Evolutionary conservation across 2,888 invertebrate genomes (phyloP), one percentile per base, ranked within the genome.

Genomic region (Drosophila birchii): DNA sequence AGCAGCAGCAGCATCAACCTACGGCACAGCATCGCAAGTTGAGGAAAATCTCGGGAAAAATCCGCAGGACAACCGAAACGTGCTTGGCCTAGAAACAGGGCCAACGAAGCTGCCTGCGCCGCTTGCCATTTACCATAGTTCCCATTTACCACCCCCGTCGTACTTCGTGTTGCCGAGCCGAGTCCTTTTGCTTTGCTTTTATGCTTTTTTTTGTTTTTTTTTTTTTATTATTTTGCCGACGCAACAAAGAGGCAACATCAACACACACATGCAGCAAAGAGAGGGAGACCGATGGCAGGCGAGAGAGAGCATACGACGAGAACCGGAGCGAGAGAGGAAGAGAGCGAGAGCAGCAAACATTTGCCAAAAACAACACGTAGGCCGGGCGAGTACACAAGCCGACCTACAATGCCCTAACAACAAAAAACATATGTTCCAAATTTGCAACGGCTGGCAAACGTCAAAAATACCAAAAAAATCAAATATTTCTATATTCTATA

Each of bases 141-240:
- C 26, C 36, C 61, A 58, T 26, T 32, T 53, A 36, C 82, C 82
- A 78, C 82, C 82, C 81, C 78, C 75, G 72, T 51, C 75, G 26
- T 29, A 63, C 54, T 38, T 32, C 36, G 36, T 53, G 36, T 53
- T 53, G 36, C 23, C 36, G 51, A 53, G 51, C 61, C 23, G 58
- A 51, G 64, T 66, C 64, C 64, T 66, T 61, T 57, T 61, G 53
- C 53, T 53, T 43, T 61, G 41, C 60, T 43, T 23, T n/a, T 43
- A 29, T 23, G 51, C 9, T 36, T 49, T 18, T 32, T 34, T 34
- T 51, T 47, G 29, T 39, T 47, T 2, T 63, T 23, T 38, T 38
- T 45, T 29, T 47, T n/a, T 62, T 38, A 26, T 34, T 34, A 23
- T 29, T 69, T 49, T 51, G 51, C 73, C 64, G 58, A 59, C 73